Evolutionary conservation across 2,113 vertebrate species (phyloP), one percentile per base, ranked within the genome.

Genomic region (Ciconia boyciana): DNA sequence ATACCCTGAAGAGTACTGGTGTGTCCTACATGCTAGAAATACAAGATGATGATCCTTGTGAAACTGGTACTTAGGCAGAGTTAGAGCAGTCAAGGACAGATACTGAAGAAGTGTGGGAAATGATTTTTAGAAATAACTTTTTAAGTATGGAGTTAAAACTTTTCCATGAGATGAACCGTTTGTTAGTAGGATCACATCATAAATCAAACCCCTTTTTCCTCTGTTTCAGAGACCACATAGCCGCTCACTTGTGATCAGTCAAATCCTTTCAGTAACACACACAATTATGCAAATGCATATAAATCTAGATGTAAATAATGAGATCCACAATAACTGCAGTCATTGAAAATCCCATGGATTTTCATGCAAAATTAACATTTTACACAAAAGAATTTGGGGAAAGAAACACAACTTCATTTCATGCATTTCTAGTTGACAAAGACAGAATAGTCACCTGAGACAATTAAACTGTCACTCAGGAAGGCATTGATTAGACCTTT

Each of bases 401-500:
- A 62, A 91, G 93, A 79, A 89, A n/a, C 55, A n/a, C 36, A 69
- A 54, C 43, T 92, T 75, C 32, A 68, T 88, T 93, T 90, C 29
- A 69, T 89, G 81, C 31, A 46, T 82, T 94, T 95, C 93, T 91
- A 77, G 61, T 32, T 94, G 87, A 64, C 77, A 94, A 76, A 87
- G 76, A 86, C 46, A 48, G 86, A 77, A 82, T 11, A 94, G 69
- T 92, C 92, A 87, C 43, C 86, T 26, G 7, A 89, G 83, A 86
- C 64, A 88, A 89, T 94, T 84, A 81, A 83, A 31, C 49, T 93
- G 93, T 82, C 70, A 89, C 57, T 83, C 87, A 92, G 83, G 82
- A 93, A 88, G 85, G 85, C 9, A 83, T 84, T 94, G 92, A 91
- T 94, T 83, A 93, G 87, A 72, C 74, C 83, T 95, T 94, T 92